Conservation (phyloP, 2,797 vertebrate genomes). For the Enteromius paludinosus region DNA sequence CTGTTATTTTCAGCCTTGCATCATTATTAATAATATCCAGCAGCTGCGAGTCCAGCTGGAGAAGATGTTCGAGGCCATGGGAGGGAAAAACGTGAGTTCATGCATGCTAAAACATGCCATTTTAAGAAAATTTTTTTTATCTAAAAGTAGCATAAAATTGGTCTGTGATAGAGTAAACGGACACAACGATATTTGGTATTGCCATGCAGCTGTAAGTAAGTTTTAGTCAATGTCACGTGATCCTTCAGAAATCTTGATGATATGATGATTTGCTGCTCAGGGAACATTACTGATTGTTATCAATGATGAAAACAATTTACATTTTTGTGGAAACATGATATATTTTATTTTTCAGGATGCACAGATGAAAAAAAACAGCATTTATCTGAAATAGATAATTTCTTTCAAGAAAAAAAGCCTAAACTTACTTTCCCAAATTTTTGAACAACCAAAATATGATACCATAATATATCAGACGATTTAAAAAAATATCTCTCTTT, state of each 20-base stretch:
- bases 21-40: slow-evolving; percentile 99
- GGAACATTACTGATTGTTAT: neutral
- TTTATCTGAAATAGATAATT: neutral
- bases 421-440: no score
- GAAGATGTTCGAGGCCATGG: slow-evolving; percentile 99
- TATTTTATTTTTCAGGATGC: neutral
- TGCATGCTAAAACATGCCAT: neutral
- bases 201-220: neutral
- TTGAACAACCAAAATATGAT: neutral
- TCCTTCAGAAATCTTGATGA: neutral
- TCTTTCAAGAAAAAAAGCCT: neutral
- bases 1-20: slow-evolving; percentile 82
- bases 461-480: neutral
- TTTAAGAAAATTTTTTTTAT: neutral
- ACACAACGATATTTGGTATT: neutral
- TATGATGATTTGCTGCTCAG: neutral
- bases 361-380: neutral
- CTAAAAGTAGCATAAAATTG: neutral
- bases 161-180: neutral
- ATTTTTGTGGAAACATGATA: neutral
- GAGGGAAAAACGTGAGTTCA: slow-evolving; percentile 88
- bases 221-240: neutral
- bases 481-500: neutral
- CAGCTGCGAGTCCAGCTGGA: slow-evolving; percentile 95
- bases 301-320: neutral